phyloP scores from a whole-genome alignment of 2,797 vertebrate species.

The Pantherophis alleghaniensis region DNA sequence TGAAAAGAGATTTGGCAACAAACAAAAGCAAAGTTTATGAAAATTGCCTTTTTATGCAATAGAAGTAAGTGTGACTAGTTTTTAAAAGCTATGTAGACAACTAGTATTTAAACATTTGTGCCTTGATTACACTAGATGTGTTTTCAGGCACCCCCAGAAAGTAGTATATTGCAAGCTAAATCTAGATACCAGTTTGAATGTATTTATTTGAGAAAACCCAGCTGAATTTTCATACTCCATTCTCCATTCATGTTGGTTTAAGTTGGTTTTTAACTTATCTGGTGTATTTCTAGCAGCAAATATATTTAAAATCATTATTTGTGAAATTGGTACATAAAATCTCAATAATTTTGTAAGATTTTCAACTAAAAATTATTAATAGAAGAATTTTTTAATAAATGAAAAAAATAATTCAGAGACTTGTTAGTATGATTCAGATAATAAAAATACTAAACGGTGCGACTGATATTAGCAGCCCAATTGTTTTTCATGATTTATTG shows the following conservation, averaged over 20 bases:
- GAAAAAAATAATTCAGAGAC: background rate
- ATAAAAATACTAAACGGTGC: background rate
- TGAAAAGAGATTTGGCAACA: background rate
- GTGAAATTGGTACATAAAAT: background rate
- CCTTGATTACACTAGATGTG: background rate
- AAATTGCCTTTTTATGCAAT: background rate
- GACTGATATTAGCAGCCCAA: background rate
- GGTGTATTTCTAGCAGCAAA: background rate
- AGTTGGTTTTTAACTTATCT: background rate
- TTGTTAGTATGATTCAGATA: background rate
- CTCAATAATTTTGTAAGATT: background rate
- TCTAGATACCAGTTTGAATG: background rate
- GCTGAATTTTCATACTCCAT: background rate
- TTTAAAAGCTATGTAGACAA: background rate
- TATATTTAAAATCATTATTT: background rate
- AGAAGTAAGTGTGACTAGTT: background rate
- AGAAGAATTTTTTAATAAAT: background rate
- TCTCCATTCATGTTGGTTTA: background rate
- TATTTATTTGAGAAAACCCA: background rate
- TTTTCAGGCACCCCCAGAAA: background rate
- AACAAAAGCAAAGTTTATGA: background rate
- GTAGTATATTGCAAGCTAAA: background rate
- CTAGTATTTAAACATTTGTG: background rate
- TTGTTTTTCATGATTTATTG: background rate
- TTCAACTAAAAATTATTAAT: background rate